Evolutionary conservation across 2,888 invertebrate genomes (phyloP), one percentile per base, ranked within the genome.

Genomic region (Ligdia adustata): DNA sequence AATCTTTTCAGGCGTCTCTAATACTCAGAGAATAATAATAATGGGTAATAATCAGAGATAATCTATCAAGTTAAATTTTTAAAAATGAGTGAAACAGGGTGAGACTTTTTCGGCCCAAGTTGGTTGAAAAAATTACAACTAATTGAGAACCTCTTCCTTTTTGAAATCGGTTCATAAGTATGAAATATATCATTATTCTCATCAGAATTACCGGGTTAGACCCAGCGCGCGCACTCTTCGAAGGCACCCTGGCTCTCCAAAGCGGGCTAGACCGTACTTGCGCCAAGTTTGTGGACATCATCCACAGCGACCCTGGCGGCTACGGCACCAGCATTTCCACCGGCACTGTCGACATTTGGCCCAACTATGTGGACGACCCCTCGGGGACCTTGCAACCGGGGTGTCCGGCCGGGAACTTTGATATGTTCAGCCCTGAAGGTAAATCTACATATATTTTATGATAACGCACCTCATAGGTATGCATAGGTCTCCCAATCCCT

Each of bases 231-330:
- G 91, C 92, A 0, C 68, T 91, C 1, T 92, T 91, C 61, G 92
- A 92, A 56, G 92, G 92, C 26, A 62, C 76, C 0, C 68, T 84
- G 4, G 59, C 74, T 0, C 13, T 83, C 0, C 60, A 69, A 6
- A 60, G 41, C 1, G 82, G 79, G 0, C 58, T 93, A 11, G 90
- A 82, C 57, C 80, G 87, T 7, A 82, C 82, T 0, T 91, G 92
- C 64, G 93, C 92, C 0, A 79, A 78, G 37, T 92, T 92, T 51
- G 93, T 93, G 29, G 92, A 94, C 75, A 91, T 94, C 18, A 91
- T 94, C 35, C 94, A 94, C 70, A 93, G 93, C 2, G 93, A 94
- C 69, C 91, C 92, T 5, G 91, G 92, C 54, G 78, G 90, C 12
- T 92, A 92, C 64, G 93, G 93, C 1, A 89, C 87, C 12, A 90